These are phyloP conservation scores for Nemopilema nomurai DNA, from an alignment of 30 jellyfish, hydroid and myxozoan genomes.

Conservation along the genomic window DNA sequence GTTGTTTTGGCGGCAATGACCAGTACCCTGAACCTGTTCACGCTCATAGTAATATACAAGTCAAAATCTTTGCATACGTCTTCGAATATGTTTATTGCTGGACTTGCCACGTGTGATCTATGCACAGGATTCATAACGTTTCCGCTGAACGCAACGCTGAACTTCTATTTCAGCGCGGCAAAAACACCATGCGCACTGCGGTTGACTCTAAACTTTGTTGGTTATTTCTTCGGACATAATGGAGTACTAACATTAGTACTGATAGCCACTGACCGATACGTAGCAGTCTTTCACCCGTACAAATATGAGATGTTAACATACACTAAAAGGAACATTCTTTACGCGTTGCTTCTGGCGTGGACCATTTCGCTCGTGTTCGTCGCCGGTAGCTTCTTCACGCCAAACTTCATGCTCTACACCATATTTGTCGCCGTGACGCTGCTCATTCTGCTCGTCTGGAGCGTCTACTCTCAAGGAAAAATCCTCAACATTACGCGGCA, in stretches of 20 bases:
- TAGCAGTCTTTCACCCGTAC: conserved; percentile 60
- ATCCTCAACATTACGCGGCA: conserved; percentile 55
- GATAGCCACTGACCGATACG: conserved; percentile 67
- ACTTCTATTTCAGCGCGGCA: conserved; percentile 56
- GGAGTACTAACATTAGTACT: conserved; percentile 52
- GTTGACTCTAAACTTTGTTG: conserved; percentile 45
- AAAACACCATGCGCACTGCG: conserved; percentile 49
- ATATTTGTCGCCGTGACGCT: conserved; percentile 58
- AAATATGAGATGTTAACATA: conserved; percentile 19
- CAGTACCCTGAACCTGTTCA: conserved; percentile 33
- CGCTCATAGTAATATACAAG: conserved; percentile 32
- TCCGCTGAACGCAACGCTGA: conserved; percentile 56
- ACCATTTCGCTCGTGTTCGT: conserved; percentile 39
- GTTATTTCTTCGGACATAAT: conserved; percentile 59
- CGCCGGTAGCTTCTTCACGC: conserved; percentile 68
- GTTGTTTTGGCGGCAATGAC: conserved; percentile 34
- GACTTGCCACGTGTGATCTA: conserved; percentile 51
- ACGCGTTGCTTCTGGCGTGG: conserved; percentile 38
- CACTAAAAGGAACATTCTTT: conserved; percentile 19
- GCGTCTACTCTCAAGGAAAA: conserved; percentile 62
- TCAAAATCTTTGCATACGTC: conserved; percentile 55
- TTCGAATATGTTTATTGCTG: conserved; percentile 54
- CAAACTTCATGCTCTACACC: conserved; percentile 61
- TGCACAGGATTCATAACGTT: conserved; percentile 48
- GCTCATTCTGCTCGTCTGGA: conserved; percentile 48